These are phyloP conservation scores for Hiodon tergisus DNA, from an alignment of 2,113 vertebrate genomes.

Conservation along the genomic window DNA sequence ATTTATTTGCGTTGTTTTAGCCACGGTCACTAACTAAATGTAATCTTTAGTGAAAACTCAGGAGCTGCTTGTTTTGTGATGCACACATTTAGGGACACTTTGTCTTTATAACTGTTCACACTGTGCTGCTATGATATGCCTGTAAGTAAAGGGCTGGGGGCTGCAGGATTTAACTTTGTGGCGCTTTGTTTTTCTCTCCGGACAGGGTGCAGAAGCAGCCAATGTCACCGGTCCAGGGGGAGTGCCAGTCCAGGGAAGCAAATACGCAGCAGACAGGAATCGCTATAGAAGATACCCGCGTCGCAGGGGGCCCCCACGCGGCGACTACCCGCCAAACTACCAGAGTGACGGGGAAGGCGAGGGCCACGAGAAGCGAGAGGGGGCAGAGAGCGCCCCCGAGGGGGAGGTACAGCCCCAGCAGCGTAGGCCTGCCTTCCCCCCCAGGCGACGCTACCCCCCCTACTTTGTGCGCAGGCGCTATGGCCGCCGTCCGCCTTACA, in stretches of 20 bases:
- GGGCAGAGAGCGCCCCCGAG: conserved; percentile 81
- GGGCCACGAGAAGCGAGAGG: conserved; percentile 85
- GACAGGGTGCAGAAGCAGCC: conserved; percentile 92
- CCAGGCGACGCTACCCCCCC: conserved; percentile 91
- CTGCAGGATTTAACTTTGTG: not conserved
- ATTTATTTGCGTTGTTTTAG: no score
- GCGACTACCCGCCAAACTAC: conserved; percentile 93
- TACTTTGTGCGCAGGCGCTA: conserved; percentile 93
- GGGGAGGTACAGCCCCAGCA: conserved; percentile 78
- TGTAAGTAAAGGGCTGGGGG: not conserved
- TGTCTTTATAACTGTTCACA: no score
- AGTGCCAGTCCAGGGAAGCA: conserved; percentile 96
- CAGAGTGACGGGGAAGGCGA: conserved; percentile 85
- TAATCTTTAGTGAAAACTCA: no score
- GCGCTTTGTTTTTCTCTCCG: not conserved
- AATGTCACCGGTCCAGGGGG: conserved; percentile 97
- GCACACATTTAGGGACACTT: no score
- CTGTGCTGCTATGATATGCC: not conserved
- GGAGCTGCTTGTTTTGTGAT: no score
- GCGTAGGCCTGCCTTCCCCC: conserved; percentile 80
- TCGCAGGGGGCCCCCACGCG: conserved; percentile 88
- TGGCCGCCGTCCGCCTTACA: conserved; percentile 86
- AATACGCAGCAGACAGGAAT: conserved; percentile 97
- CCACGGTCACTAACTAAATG: no score
- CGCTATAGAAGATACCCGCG: conserved; percentile 95